phyloP scores from a whole-genome alignment of 1,140 invertebrate genomes.

The Neomicropteryx cornuta region DNA sequence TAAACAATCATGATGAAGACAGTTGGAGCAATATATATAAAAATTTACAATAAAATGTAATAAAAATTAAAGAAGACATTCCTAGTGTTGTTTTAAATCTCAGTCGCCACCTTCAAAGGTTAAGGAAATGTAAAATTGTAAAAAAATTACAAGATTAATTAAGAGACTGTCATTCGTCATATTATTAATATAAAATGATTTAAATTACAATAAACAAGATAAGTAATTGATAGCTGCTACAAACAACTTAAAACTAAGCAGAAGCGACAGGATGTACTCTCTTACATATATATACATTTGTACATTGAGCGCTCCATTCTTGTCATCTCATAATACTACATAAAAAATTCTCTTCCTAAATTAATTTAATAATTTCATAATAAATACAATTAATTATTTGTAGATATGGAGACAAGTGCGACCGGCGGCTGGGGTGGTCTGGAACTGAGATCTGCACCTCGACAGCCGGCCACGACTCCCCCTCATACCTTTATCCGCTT shows the following conservation, averaged over 20 bases:
- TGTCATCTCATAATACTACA: constrained; percentile 34
- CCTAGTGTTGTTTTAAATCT: no score
- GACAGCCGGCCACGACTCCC: constrained; percentile 13
- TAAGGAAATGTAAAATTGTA: no score
- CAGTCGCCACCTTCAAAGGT: no score
- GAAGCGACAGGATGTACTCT: constrained; percentile 41
- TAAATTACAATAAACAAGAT: constrained; percentile 46
- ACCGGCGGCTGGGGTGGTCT: constrained; percentile 12
- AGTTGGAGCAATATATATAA: no score
- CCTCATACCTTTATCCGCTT: no score
- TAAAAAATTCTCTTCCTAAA: constrained; percentile 30
- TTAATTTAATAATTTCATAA: constrained; percentile 22
- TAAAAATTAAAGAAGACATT: no score
- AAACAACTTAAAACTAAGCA: constrained; percentile 41
- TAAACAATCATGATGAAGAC: no score
- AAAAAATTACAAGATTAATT: no score
- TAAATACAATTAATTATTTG: no score
- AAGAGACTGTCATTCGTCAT: no score
- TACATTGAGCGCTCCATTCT: constrained; percentile 42
- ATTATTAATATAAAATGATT: constrained; percentile 48
- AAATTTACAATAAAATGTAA: no score
- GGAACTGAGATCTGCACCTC: constrained; percentile 14
- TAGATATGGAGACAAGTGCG: no score
- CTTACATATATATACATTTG: constrained; percentile 42
- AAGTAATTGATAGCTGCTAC: constrained; percentile 36